A percentile compares a stretch with the other conserved stretches of the same genome.
Evolutionary conservation across 2,113 vertebrate genomes (phyloP).

Genomic region (Amblyornis subalaris): DNA sequence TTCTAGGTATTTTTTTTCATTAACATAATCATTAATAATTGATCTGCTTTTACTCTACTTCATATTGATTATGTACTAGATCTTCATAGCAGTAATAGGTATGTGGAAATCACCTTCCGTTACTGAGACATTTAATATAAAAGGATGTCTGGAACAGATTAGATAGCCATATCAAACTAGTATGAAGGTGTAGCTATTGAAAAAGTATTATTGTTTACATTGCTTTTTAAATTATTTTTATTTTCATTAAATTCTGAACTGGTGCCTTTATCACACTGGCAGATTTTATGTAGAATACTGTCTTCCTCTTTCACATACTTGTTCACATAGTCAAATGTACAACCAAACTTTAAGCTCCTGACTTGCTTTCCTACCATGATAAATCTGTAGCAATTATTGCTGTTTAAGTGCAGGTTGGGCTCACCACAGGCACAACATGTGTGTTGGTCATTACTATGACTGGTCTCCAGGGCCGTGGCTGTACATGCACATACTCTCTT

Average conservation of each 20-base stretch:
- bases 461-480: background rate
- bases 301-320: background rate
- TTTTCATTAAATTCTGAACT: background rate
- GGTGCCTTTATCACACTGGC: background rate
- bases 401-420: background rate
- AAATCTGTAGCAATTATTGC: background rate
- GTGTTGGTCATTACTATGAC: background rate
- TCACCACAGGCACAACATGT: background rate
- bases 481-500: background rate
- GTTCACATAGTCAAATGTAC: background rate
- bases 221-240: fast-evolving
- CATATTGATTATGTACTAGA: background rate
- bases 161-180: background rate
- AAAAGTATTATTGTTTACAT: background rate
- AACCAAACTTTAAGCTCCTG: background rate
- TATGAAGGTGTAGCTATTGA: background rate
- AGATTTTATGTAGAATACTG: background rate
- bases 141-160: background rate
- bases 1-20: background rate
- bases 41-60: background rate
- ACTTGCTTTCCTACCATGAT: background rate
- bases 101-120: background rate
- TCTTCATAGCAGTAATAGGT: background rate
- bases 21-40: background rate
- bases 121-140: background rate